Base-by-base conservation (phyloP, 2,113 vertebrate species). In the Engraulis encrasicolus region DNA sequence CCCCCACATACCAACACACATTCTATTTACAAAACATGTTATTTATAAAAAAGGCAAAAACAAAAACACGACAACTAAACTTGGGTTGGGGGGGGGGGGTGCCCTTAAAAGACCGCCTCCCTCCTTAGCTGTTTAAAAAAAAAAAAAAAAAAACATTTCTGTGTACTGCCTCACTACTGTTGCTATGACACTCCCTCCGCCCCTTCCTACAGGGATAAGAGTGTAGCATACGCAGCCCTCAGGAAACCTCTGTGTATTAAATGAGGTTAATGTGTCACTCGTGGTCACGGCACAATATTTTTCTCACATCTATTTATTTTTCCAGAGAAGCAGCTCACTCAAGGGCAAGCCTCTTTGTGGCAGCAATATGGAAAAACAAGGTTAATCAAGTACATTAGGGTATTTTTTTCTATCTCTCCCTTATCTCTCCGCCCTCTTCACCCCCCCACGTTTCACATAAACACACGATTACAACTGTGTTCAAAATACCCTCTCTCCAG, bases 381-480 rank as follows among this genome's bases (percentile, higher is more conserved):
- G 91, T 93, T 93, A 89, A 89, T 93, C 86, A 86, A 91, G 89
- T 92, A 86, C 91, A 90, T 77, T 89, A 85, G 78, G 85, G 50
- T 52, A n/a, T 45, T 45, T 45, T 45, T 45, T 45, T 45, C 40
- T 45, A 3, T 45, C 40, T 45, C 9, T 89, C 86, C 83, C 83
- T 92, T 66, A 90, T 93, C n/a, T n/a, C n/a, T n/a, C n/a, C n/a
- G n/a, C n/a, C n/a, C n/a, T n/a, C n/a, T n/a, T n/a, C n/a, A n/a
- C n/a, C n/a, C n/a, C n/a, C n/a, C n/a, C n/a, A n/a, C n/a, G n/a
- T n/a, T n/a, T n/a, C n/a, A n/a, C n/a, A n/a, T n/a, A n/a, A n/a
- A 93, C 91, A 93, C 88, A 91, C 86, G 90, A 91, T 50, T 45
- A 45, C 40, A 92, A 87, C 90, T 87, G 81, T 90, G 87, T 86